Conservation (phyloP, 2,113 vertebrate genomes). For the Chauna torquata region DNA sequence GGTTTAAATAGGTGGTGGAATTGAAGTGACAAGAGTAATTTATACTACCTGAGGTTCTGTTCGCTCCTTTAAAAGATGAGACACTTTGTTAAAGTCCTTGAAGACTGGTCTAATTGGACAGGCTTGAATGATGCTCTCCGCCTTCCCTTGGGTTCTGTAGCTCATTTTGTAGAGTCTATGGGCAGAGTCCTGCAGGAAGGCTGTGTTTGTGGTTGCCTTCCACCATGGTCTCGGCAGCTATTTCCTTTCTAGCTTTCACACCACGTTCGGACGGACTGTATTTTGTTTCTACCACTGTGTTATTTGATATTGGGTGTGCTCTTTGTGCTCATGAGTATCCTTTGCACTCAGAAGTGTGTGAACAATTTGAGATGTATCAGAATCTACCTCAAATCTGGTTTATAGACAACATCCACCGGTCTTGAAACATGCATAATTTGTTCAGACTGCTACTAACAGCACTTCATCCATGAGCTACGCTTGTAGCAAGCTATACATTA, state of each 20-base stretch:
- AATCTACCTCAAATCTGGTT: neutral
- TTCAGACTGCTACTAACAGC: neutral
- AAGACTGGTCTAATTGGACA: neutral
- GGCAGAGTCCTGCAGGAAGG: neutral
- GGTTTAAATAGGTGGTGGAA: conserved; percentile 45
- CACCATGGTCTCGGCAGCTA: neutral
- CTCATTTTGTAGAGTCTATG: neutral
- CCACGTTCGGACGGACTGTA: neutral
- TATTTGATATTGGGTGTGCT: neutral
- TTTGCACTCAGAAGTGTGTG: neutral
- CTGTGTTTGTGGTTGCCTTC: neutral
- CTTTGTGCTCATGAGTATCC: neutral
- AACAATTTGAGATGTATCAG: neutral
- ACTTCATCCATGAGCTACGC: neutral
- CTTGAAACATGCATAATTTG: neutral
- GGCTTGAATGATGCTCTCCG: neutral
- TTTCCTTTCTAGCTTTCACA: neutral
- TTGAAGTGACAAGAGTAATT: conserved; percentile 66
- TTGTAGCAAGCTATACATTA: neutral
- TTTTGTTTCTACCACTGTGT: neutral
- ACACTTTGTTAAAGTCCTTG: neutral
- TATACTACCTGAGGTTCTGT: conserved; percentile 28
- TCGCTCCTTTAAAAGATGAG: neutral
- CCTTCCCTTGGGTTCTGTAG: neutral
- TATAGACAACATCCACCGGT: neutral